Percentiles rank a stretch among this genome's conserved stretches.
phyloP scores from a whole-genome alignment of 2,888 invertebrate species.

The Lepidocyrtoides sp. region DNA sequence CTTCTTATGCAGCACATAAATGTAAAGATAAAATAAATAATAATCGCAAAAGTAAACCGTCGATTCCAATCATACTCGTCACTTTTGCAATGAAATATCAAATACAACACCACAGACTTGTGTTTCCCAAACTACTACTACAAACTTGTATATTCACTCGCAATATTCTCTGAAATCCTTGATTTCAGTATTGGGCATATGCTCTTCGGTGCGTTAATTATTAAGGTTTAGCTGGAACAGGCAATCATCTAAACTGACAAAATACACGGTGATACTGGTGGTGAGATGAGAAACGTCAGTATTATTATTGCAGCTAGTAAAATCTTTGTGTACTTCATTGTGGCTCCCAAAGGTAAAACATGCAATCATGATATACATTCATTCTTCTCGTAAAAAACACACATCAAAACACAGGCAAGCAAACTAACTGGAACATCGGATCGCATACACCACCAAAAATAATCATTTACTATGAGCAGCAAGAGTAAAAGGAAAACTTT shows the following conservation, averaged over 20 bases:
- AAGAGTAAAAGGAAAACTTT: background rate
- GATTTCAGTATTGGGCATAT: background rate
- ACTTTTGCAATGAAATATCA: background rate
- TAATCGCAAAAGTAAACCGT: background rate
- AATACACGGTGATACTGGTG: background rate
- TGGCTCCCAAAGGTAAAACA: constrained; percentile 21
- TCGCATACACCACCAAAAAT: background rate
- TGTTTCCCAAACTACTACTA: background rate
- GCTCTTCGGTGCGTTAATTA: background rate
- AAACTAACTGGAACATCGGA: background rate
- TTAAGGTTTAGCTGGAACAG: background rate
- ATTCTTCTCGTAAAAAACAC: background rate
- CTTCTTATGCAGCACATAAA: too few species aligned
- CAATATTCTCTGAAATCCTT: background rate
- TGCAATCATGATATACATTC: background rate
- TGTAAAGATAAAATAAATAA: too few species aligned
- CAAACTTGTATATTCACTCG: background rate
- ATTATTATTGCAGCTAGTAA: background rate
- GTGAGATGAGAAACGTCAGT: background rate
- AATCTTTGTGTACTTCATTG: constrained; percentile 10
- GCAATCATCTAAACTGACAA: background rate
- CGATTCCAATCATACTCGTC: too few species aligned
- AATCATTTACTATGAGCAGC: background rate
- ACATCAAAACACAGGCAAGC: background rate
- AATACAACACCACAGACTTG: background rate